These are phyloP conservation scores for Campylomormyrus tamandua DNA, from an alignment of 2,113 vertebrate genomes.

Conservation along the genomic window DNA sequence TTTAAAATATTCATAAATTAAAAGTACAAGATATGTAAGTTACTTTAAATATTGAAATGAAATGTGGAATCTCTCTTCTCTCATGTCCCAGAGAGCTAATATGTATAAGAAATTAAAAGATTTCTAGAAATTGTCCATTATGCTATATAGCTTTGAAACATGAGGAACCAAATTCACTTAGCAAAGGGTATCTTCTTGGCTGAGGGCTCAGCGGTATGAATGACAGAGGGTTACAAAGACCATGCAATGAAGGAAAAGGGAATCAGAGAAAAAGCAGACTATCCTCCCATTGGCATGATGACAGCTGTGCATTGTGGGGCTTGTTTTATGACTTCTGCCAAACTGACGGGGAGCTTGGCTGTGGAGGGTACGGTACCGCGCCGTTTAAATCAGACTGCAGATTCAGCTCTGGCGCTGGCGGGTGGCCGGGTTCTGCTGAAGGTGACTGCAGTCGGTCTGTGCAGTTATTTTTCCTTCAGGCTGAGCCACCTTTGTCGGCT, in stretches of 20 bases:
- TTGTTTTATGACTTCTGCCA: constrained; percentile 21
- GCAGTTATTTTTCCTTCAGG: neutral
- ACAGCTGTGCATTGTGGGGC: neutral
- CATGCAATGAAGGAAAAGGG: neutral
- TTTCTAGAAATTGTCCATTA: neutral
- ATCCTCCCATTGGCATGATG: neutral
- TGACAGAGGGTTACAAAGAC: neutral
- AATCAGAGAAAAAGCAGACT: neutral
- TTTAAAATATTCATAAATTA: neutral
- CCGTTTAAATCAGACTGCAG: constrained; percentile 30
- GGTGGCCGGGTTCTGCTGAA: constrained; percentile 9
- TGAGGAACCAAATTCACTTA: neutral
- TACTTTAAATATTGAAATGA: neutral
- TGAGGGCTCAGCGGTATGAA: neutral
- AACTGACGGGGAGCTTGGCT: constrained; percentile 16
- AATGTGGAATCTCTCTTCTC: neutral
- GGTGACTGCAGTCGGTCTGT: neutral
- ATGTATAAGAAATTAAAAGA: neutral
- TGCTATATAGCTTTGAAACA: neutral
- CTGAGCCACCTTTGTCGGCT: neutral
- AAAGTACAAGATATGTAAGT: neutral
- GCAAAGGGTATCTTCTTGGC: neutral
- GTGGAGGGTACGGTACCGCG: neutral
- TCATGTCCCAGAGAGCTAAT: neutral
- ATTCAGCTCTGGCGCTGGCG: constrained; percentile 32